phyloP scores from a whole-genome alignment of 2,888 invertebrate genomes.

The Blera fallax region DNA sequence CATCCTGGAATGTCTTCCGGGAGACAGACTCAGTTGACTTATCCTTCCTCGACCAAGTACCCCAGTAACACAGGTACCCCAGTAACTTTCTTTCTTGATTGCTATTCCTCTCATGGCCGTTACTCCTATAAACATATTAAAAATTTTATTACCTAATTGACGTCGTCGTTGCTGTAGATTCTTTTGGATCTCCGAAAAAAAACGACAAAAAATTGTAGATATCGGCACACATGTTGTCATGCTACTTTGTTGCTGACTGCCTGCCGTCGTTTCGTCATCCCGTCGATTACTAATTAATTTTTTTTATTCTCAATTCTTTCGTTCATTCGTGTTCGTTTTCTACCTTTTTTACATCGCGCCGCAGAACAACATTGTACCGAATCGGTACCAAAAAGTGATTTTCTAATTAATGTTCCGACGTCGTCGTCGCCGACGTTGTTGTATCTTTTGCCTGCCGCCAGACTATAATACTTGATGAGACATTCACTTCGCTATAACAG shows the following conservation, averaged over 20 bases:
- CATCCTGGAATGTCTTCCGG: no score
- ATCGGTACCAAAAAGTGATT: constrained; percentile 13
- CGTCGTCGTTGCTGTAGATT: not conserved
- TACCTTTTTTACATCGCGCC: not conserved
- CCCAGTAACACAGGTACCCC: no score
- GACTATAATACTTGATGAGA: not conserved
- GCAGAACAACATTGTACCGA: not conserved
- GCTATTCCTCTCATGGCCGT: no score
- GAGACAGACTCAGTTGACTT: no score
- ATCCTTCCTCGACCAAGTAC: no score
- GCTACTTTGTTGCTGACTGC: not conserved
- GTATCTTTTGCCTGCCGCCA: not conserved
- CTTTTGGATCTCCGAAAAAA: not conserved
- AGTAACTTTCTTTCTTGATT: no score
- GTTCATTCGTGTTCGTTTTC: not conserved
- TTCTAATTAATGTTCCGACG: constrained; percentile 4
- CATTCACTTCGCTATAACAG: not conserved
- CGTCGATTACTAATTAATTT: constrained; percentile 12
- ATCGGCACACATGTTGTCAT: not conserved
- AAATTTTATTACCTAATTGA: not conserved
- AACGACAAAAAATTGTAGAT: not conserved
- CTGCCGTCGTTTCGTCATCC: not conserved
- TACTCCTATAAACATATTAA: not conserved
- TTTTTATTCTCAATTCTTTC: not conserved
- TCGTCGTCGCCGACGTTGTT: not conserved